phyloP scores from a whole-genome alignment of 2,888 invertebrate species.

The Drosophila meridiana region DNA sequence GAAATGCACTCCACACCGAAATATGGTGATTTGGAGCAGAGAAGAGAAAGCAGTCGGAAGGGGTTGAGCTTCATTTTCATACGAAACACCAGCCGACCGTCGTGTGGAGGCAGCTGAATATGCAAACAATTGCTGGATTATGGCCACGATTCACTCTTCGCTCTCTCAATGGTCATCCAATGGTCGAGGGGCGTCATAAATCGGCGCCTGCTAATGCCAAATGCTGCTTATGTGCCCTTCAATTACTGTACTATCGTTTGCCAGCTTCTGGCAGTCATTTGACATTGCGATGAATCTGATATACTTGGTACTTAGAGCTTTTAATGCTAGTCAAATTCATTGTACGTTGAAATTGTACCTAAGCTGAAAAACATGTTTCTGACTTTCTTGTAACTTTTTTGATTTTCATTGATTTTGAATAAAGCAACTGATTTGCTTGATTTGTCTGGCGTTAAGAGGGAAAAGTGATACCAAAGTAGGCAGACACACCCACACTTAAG shows the following conservation, averaged over 20 bases:
- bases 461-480: conserved; percentile 23
- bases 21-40: conserved; percentile 5
- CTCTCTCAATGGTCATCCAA: conserved; percentile 33
- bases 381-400: conserved; percentile 17
- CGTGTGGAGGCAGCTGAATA: background rate
- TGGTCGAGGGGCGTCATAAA: conserved; percentile 65
- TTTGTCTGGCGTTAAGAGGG: conserved; percentile 27
- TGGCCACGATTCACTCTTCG: conserved; percentile 26
- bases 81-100: conserved; percentile 35
- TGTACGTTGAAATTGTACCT: conserved; percentile 26
- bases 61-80: conserved; percentile 27
- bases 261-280: conserved; percentile 68
- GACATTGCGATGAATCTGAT: conserved; percentile 13
- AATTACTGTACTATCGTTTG: conserved; percentile 27
- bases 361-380: conserved; percentile 34
- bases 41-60: conserved; percentile 7
- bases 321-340: conserved; percentile 7
- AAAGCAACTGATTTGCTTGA: conserved; percentile 37
- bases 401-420: conserved; percentile 37
- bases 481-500: conserved; percentile 26
- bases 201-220: conserved; percentile 67
- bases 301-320: conserved; percentile 5
- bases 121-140: conserved; percentile 55
- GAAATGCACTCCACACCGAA: conserved; percentile 34
- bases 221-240: conserved; percentile 49